Evolutionary conservation across 2,113 vertebrate species (phyloP).

Genomic region (Nematolebias whitei): DNA sequence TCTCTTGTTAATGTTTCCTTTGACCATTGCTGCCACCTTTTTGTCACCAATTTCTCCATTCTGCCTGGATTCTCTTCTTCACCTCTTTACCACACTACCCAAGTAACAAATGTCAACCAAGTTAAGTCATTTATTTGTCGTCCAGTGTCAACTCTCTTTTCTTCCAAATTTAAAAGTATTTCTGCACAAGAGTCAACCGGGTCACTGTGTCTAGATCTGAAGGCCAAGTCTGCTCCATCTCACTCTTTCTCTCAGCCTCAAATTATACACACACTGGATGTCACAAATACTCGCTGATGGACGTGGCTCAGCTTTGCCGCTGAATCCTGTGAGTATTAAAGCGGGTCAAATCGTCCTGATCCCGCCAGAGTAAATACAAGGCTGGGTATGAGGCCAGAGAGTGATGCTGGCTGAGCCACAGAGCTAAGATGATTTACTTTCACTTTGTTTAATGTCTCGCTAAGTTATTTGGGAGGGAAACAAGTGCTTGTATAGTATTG

Average conservation of each 20-base stretch:
- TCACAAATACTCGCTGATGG: constrained; percentile 58
- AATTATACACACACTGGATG: constrained; percentile 57
- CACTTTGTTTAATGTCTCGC: constrained; percentile 84
- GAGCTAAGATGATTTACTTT: constrained; percentile 89
- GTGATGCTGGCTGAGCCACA: constrained; percentile 79
- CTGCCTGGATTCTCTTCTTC: too few species aligned
- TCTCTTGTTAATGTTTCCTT: too few species aligned
- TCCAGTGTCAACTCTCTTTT: constrained; percentile 9
- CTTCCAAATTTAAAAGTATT: constrained; percentile 41
- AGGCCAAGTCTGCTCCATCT: constrained; percentile 16
- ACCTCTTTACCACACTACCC: too few species aligned
- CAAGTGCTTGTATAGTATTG: constrained; percentile 83
- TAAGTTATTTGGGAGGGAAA: constrained; percentile 79
- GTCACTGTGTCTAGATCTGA: constrained; percentile 36
- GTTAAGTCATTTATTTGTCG: too few species aligned
- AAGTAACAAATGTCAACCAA: neutral
- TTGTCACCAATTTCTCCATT: too few species aligned
- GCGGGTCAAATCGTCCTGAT: constrained; percentile 47
- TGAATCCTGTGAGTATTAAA: constrained; percentile 57
- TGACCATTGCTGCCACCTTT: too few species aligned
- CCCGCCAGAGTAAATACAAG: constrained; percentile 86
- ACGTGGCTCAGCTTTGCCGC: constrained; percentile 39
- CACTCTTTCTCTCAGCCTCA: too few species aligned
- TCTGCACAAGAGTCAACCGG: constrained; percentile 50
- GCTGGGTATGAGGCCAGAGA: constrained; percentile 87